Evolutionary conservation across 1,140 invertebrate genomes (phyloP), one percentile per base, ranked within the genome.

Genomic region (Rhynchophorus ferrugineus): DNA sequence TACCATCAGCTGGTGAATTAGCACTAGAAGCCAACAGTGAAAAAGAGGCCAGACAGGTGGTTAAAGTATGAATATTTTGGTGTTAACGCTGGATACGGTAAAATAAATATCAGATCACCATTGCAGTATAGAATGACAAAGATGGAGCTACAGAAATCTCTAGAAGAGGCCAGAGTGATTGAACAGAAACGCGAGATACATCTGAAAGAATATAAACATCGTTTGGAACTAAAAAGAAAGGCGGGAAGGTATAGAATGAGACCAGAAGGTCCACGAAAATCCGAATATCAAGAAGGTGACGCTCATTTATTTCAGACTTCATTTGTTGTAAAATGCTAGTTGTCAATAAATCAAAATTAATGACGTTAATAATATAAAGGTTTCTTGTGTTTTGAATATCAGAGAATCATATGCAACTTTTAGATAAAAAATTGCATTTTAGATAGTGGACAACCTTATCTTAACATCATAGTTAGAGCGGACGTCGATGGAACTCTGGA

Each of bases 401-500:
- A n/a, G n/a, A n/a, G n/a, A n/a, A n/a, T n/a, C 7, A 3, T 33
- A 2, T 38, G 13, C n/a, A 14, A 50, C 13, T 38, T 22, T 3
- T 33, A 43, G 8, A 20, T 29, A 33, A 14, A 3, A 45, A 22
- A 54, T 46, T 18, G 3, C 42, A 17, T 47, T 59, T 53, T 59
- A 18, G 65, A 65, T 9, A 64, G 72, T 42, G 71, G 75, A 51
- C 66, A 60, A 7, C 74, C 77, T 1, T 67, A 67, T 46, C 58
- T 84, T 9, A 79, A 77, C 63, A 48, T 83, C n/a, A 71, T 84
- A 14, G 49, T 84, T 11, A 84, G 83, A 69, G 76, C 79, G 20
- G 91, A 95, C 71, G 89, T 94, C 2, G 82, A 87, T 69, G 89
- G 91, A 0, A 95, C 91, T 7, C 78, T 96, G 6, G 94, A 98